A percentile compares a stretch with the other conserved stretches of the same genome.
Evolutionary conservation across 1,140 invertebrate species (phyloP).

Genomic region (Laupala kohalensis): DNA sequence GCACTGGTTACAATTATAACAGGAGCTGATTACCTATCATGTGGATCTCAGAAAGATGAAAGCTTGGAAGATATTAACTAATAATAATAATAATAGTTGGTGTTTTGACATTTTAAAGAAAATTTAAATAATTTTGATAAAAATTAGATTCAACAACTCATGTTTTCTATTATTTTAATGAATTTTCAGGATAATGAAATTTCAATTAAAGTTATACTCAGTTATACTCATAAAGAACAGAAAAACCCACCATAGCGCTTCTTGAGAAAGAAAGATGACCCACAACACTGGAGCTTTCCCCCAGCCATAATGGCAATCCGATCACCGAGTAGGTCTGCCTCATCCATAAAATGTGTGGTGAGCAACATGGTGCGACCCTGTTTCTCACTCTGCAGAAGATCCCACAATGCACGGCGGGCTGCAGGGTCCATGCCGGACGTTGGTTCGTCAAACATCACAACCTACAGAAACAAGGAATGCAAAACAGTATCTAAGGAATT

Average conservation of each 20-base stretch:
- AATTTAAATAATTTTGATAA: no score
- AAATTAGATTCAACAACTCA: no score
- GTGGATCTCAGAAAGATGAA: no score
- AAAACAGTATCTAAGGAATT: neutral
- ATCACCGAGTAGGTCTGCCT: conserved; percentile 50
- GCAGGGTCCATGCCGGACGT: conserved; percentile 43
- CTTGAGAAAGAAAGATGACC: conserved; percentile 41
- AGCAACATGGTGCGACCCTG: conserved; percentile 41
- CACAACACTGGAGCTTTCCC: conserved; percentile 40
- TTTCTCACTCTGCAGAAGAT: conserved; percentile 32
- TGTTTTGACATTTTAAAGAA: no score
- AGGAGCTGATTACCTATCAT: no score
- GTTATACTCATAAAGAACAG: no score
- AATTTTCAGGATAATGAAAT: no score
- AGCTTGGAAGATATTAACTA: no score
- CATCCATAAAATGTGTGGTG: conserved; percentile 60
- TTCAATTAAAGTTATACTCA: no score
- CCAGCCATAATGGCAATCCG: conserved; percentile 44
- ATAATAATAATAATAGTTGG: no score
- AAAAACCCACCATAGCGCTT: conserved; percentile 35
- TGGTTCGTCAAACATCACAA: conserved; percentile 26
- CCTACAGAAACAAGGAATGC: neutral
- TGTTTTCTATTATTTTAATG: no score
- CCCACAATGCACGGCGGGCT: conserved; percentile 46
- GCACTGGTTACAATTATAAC: no score